Percentiles rank a stretch among this genome's conserved stretches.
phyloP scores from a whole-genome alignment of 2,113 vertebrate species.

The Microcebus jonahi region DNA sequence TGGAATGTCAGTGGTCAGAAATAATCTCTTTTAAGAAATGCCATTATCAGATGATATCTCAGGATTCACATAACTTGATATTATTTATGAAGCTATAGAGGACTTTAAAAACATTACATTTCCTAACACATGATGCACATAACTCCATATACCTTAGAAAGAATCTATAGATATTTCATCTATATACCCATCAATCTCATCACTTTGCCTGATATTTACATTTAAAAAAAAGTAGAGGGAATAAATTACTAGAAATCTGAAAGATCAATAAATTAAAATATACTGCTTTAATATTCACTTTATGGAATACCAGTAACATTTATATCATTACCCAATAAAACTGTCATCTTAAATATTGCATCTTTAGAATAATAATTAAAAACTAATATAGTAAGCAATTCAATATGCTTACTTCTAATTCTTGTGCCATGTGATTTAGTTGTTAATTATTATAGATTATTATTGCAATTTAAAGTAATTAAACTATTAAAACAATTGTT shows the following conservation, averaged over 20 bases:
- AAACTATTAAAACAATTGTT: conserved; percentile 29
- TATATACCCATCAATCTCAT: not conserved
- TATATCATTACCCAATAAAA: conserved; percentile 63
- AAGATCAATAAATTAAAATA: conserved; percentile 57
- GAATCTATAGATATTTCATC: not conserved
- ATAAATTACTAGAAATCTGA: not conserved
- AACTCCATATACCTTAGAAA: not conserved
- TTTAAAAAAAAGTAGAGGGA: not conserved
- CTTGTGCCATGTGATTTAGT: conserved; percentile 62
- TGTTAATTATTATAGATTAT: conserved; percentile 44
- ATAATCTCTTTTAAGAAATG: not conserved
- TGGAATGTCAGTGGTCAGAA: not conserved
- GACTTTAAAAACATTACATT: not conserved
- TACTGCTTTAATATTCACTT: not conserved
- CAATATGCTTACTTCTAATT: conserved; percentile 49
- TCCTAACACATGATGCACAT: not conserved
- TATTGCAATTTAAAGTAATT: conserved; percentile 57
- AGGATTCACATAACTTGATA: not conserved
- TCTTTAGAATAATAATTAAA: conserved; percentile 68
- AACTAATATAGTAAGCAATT: conserved; percentile 52
- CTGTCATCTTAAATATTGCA: conserved; percentile 52
- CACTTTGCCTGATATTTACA: conserved; percentile 5
- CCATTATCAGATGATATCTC: not conserved
- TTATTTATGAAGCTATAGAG: not conserved
- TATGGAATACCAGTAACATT: conserved; percentile 37